Evolutionary conservation across 2,888 invertebrate species (phyloP), one percentile per base, ranked within the genome.

Genomic region (Acrobasis repandana): DNA sequence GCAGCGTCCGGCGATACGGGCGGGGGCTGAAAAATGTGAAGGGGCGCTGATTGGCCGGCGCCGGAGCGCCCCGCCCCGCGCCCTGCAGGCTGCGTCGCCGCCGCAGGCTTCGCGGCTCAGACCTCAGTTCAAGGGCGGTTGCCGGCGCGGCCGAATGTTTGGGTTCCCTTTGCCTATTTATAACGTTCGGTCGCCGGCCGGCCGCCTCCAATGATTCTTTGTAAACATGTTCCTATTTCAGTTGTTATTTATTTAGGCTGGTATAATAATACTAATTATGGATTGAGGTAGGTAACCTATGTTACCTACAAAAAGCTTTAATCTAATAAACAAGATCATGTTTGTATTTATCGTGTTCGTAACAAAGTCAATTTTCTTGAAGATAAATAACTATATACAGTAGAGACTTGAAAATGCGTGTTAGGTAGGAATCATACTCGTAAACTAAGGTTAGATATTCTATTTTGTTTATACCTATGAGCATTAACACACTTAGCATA

Each of bases 1-100:
- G 92, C 90, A 92, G 90, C 89, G 92, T 91, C 92, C 91, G 89
- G 91, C 87, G 86, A 82, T 81, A 84, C 89, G 89, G 91, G 90
- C 88, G 90, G 90, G 90, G 90, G 90, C 87, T 85, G 88, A 90
- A 91, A 91, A 92, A 90, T 89, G 86, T 84, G 84, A 83, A 86
- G 89, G 90, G 89, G 86, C 87, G 86, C 90, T 90, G 90, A 91
- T 90, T 91, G 90, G 91, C 89, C 85, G 80, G 76, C 75, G 69
- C 73, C 72, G 86, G 77, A 78, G 85, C 84, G 89, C 89, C 88
- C 86, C 83, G 85, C 87, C 80, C 82, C 81, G 76, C 77, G 72
- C 75, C 69, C 72, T 63, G 63, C 67, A 63, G 76, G 77, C 75
- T 73, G 75, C 79, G 80, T 75, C 72, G 66, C 67, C 64, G 67